Evolutionary conservation across 2,113 vertebrate genomes (phyloP), one percentile per base, ranked within the genome.

Genomic region (Gadus macrocephalus): DNA sequence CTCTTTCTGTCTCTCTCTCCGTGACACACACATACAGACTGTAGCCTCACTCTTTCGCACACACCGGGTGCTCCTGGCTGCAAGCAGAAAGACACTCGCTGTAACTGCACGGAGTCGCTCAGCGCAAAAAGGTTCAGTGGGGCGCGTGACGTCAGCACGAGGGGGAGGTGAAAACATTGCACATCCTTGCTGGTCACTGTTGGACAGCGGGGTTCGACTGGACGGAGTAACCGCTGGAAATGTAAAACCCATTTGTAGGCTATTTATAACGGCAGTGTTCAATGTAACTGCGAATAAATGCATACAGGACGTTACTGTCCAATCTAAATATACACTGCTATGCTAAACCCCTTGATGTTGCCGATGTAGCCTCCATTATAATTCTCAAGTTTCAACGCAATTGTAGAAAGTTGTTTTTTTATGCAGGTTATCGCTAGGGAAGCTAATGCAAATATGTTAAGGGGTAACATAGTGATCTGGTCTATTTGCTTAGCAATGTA

Each of bases 111-210:
- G 82, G 89, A 88, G 86, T 87, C 90, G 91, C 91, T 49, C 92
- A 91, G 87, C 92, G 92, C 93, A 92, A 92, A 92, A 91, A 89
- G 87, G 84, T 87, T 64, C 69, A 81, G 89, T 87, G 91, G 74
- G 73, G 72, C 42, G 76, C 67, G 71, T 91, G 92, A 95, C 95
- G 94, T 95, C 94, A 94, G 88, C 71, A 80, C 64, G 77, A 73
- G 86, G 92, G 85, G 80, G 87, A 75, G 81, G 80, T 80, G 68
- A 76, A 35, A 75, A 28, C 80, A 85, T 81, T 81, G 75, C 80
- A 72, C 75, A 78, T 88, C 85, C 80, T 72, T 63, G 64, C n/a
- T 64, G 63, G 63, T 17, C 7, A 1, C 28, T 15, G 25, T 14
- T 22, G 60, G 22, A 25, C 19, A 62, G 60, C 19, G 63, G 61